Evolutionary conservation across 1,140 invertebrate genomes (phyloP), one percentile per base, ranked within the genome.

Genomic region (Phymastichus coffea): DNA sequence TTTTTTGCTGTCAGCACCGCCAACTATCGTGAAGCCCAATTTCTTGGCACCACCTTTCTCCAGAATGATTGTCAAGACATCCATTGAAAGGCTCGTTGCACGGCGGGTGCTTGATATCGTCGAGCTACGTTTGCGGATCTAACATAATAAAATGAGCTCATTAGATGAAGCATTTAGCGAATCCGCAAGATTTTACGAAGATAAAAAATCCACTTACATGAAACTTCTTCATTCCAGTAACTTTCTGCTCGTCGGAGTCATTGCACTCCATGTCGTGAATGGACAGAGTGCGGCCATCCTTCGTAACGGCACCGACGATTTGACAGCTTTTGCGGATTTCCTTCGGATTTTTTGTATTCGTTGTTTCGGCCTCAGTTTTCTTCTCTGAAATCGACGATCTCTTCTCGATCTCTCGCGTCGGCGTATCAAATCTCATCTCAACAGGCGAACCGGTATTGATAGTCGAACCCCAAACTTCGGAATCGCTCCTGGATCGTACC

Each of bases 1-100:
- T 70, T 84, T 85, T 1, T 83, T 83, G 2, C 87, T 88, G 66
- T 91, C 88, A 15, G 81, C 81, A 2, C 88, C 88, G 0, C 88
- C 88, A 7, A 90, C 88, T 53, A 91, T 88, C 35, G 86, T 86
- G 66, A 91, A 91, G 0, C 89, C 88, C 1, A 90, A 82, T 67
- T 88, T 88, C 40, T 84, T 84, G 7, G 82, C 77, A 0, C 80
- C 70, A 1, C 87, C 86, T 70, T 89, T 90, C 56, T 85, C 79
- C 56, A 88, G 78, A 3, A 58, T 64, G 9, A 80, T 53, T 0
- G 76, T 75, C 7, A 78, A 10, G n/a, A 74, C 55, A 43, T 80
- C 71, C 58, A 74, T 66, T 0, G 71, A 72, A 0, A 77, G 51
- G 52, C 75, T 77, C 0, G 70, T 65, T 0, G 70, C 69, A 40